Conservation (phyloP, 2,113 vertebrate species). For the Corvus moneduloides region DNA sequence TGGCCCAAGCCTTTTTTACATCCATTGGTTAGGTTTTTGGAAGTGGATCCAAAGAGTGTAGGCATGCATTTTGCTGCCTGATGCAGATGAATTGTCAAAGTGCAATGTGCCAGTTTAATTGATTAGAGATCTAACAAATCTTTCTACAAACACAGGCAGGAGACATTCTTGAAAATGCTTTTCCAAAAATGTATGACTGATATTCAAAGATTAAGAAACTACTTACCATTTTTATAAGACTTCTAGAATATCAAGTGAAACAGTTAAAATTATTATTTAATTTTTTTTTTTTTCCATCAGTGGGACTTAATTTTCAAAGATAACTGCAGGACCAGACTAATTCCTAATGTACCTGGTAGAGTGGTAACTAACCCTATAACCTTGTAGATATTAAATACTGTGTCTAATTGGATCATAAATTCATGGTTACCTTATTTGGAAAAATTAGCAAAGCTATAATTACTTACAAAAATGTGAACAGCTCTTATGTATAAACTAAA, state of each 20-base stretch:
- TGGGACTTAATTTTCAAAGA: conserved; percentile 18
- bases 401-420: conserved; percentile 3
- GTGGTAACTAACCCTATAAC: background rate
- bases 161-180: background rate
- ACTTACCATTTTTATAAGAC: background rate
- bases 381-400: conserved; percentile 11
- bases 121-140: background rate
- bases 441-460: conserved; percentile 34
- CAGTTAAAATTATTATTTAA: background rate
- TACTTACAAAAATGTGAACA: background rate
- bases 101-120: background rate
- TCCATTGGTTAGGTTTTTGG: background rate
- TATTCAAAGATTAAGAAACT: background rate
- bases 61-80: background rate
- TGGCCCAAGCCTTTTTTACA: background rate
- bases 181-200: background rate
- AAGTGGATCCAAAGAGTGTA: background rate
- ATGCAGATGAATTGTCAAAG: background rate
- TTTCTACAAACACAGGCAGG: background rate
- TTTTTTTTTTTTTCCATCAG: background rate
- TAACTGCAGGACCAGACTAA: background rate
- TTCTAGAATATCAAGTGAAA: background rate
- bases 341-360: background rate
- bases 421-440: background rate
- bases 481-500: background rate